phyloP scores from a whole-genome alignment of 2,888 invertebrate species.

The Malachius bipustulatus region DNA sequence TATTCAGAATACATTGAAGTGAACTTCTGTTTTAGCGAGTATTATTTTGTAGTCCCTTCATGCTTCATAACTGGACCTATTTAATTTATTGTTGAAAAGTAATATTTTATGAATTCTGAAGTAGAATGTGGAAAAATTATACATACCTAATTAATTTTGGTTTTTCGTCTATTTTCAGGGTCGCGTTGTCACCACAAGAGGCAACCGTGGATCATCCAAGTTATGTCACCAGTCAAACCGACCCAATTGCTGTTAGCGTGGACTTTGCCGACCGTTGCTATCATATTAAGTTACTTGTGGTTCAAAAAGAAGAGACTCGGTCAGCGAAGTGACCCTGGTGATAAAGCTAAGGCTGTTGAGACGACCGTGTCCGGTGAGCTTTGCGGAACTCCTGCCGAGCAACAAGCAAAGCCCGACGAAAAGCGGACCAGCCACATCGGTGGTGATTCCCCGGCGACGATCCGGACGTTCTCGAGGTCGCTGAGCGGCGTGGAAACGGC shows the following conservation, averaged over 20 bases:
- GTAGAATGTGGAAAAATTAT: neutral
- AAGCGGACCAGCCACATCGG: conserved; percentile 17
- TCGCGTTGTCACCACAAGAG: conserved; percentile 40
- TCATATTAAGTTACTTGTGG: conserved; percentile 70
- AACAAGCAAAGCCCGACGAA: conserved; percentile 8
- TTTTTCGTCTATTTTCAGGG: conserved; percentile 32
- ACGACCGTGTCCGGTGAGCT: conserved; percentile 13
- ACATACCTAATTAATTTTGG: neutral
- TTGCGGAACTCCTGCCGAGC: conserved; percentile 12
- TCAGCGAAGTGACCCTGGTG: conserved; percentile 63
- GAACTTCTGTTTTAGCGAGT: too few relatives aligned
- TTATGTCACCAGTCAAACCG: conserved; percentile 56
- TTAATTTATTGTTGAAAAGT: too few relatives aligned
- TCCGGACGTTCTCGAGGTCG: conserved; percentile 34
- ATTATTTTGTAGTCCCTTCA: too few relatives aligned
- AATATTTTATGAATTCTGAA: too few relatives aligned
- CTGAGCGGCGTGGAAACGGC: conserved; percentile 48
- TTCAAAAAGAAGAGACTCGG: conserved; percentile 68
- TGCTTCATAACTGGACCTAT: too few relatives aligned
- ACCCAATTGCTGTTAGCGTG: conserved; percentile 65
- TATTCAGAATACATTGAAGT: too few relatives aligned
- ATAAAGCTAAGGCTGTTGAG: conserved; percentile 35
- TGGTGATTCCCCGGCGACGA: conserved; percentile 27
- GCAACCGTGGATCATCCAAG: conserved; percentile 58
- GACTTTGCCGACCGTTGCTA: conserved; percentile 68